Conservation (phyloP, 2,888 invertebrate genomes). For the Noctua janthina region DNA sequence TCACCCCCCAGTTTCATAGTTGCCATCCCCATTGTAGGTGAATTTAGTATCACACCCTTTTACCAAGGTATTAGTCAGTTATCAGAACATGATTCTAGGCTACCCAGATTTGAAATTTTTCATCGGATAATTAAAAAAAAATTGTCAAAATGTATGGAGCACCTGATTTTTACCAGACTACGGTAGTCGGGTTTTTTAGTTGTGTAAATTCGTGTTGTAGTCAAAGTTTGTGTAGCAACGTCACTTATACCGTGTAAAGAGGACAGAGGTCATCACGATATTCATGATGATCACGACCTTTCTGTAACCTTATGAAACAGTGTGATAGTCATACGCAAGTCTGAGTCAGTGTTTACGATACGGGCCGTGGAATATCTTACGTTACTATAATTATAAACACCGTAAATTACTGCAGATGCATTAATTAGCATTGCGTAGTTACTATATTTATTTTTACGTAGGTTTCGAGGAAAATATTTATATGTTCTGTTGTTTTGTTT, state of each 20-base stretch:
- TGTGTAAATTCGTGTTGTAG: too few species aligned
- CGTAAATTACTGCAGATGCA: conserved; percentile 14
- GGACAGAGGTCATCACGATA: too few species aligned
- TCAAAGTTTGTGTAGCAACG: background rate
- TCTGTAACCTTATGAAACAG: background rate
- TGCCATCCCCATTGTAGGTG: too few species aligned
- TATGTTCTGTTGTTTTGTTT: too few species aligned
- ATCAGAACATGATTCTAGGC: too few species aligned
- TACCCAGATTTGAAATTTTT: too few species aligned
- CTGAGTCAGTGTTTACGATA: conserved; percentile 24
- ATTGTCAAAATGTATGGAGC: background rate
- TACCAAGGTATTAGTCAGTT: too few species aligned
- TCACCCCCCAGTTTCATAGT: too few species aligned
- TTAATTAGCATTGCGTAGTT: background rate
- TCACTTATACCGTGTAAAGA: background rate
- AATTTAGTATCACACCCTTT: too few species aligned
- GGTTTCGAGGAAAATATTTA: conserved; percentile 8
- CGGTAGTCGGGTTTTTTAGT: too few species aligned
- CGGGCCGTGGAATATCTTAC: conserved; percentile 11
- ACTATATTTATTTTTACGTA: background rate
- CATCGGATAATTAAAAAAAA: background rate
- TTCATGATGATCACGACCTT: background rate
- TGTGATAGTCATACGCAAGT: background rate
- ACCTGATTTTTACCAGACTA: background rate
- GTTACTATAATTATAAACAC: conserved; percentile 11